Percentiles rank a stretch among this genome's conserved stretches.
Evolutionary conservation across 1,140 invertebrate species (phyloP).

Genomic region (Micrasema longulum): DNA sequence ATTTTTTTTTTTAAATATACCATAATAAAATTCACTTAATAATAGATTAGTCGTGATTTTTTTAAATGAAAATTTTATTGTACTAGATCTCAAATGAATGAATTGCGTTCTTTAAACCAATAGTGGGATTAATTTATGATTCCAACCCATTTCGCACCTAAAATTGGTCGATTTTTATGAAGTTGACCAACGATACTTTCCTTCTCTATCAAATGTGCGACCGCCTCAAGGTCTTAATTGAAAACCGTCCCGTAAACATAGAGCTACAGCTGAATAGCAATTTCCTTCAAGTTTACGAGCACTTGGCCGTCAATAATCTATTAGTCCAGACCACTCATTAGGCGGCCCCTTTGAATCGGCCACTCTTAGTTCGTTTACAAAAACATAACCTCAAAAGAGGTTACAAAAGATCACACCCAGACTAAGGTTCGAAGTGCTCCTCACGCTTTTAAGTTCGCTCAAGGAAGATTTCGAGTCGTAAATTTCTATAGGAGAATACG

Average conservation of each 20-base stretch:
- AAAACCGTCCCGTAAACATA: slow-evolving; percentile 23
- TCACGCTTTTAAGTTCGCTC: too few species aligned
- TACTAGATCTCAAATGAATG: too few species aligned
- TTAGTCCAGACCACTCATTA: slow-evolving; percentile 36
- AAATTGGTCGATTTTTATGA: background rate
- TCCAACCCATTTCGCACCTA: background rate
- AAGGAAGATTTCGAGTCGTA: too few species aligned
- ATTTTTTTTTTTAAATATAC: too few species aligned
- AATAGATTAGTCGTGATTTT: too few species aligned
- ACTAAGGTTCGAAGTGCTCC: background rate
- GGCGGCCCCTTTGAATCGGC: slow-evolving; percentile 31
- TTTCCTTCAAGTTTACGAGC: slow-evolving; percentile 28
- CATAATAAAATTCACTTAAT: too few species aligned
- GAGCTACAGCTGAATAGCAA: slow-evolving; percentile 21
- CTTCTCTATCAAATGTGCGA: background rate
- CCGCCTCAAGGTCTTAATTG: slow-evolving; percentile 6
- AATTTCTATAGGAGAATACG: too few species aligned
- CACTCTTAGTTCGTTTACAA: background rate
- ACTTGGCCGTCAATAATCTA: slow-evolving; percentile 30
- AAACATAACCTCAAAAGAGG: slow-evolving; percentile 15
- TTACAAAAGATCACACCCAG: slow-evolving; percentile 13
- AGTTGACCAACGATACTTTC: background rate
- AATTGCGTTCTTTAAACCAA: too few species aligned
- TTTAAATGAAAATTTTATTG: too few species aligned
- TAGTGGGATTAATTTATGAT: too few species aligned